Conservation (phyloP, 2,113 vertebrate species). For the Pachypanchax playfairii region DNA sequence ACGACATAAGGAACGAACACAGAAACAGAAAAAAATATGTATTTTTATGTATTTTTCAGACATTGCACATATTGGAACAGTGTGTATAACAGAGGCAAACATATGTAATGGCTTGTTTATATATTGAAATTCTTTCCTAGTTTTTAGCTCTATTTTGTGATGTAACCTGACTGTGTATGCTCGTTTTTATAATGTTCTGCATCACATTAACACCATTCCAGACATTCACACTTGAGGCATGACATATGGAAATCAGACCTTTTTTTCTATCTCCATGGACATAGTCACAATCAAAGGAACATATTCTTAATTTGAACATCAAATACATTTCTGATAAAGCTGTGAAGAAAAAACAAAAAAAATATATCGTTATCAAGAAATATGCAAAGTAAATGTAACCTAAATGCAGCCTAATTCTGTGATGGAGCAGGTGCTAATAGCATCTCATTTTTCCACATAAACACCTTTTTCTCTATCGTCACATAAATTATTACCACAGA, state of each 20-base stretch:
- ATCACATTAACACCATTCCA: slow-evolving; percentile 51
- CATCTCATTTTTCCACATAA: slow-evolving; percentile 76
- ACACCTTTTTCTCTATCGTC: slow-evolving; percentile 65
- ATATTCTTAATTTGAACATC: slow-evolving; percentile 32
- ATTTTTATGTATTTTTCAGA: too few species aligned
- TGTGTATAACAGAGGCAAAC: too few species aligned
- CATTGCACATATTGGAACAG: too few species aligned
- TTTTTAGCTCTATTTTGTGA: too few species aligned
- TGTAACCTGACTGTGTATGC: not conserved
- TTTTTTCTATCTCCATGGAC: not conserved
- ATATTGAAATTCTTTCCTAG: too few species aligned
- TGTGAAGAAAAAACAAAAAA: not conserved
- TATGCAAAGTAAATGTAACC: not conserved
- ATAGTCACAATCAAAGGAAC: not conserved
- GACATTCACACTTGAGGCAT: slow-evolving; percentile 41
- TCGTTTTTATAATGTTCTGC: slow-evolving; percentile 27
- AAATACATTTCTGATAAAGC: slow-evolving; percentile 2
- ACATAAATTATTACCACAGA: slow-evolving; percentile 80
- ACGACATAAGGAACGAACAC: too few species aligned
- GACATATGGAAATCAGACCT: not conserved
- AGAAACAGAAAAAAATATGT: too few species aligned
- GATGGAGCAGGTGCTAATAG: slow-evolving; percentile 70
- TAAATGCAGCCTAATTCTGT: slow-evolving; percentile 48
- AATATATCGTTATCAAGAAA: not conserved
- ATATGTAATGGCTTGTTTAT: too few species aligned